Percentiles rank a stretch among this genome's conserved stretches.
Conservation (phyloP, 2,797 vertebrate genomes). For the Cossypha niveicapilla region DNA sequence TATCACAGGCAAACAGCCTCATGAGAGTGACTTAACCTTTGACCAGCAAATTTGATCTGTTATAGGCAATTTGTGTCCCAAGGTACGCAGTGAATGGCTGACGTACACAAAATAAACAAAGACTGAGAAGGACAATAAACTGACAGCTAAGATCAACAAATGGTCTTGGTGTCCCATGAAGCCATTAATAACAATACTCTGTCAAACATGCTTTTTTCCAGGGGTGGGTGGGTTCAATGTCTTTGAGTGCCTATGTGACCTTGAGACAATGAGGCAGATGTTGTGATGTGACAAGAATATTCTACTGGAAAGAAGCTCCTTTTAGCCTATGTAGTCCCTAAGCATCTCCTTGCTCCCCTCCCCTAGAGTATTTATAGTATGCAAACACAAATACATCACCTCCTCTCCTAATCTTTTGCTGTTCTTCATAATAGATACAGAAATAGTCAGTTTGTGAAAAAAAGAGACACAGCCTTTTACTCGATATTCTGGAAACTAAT, state of each 20-base stretch:
- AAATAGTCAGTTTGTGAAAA: not conserved
- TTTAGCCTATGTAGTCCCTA: not conserved
- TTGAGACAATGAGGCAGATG: not conserved
- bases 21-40: constrained; percentile 14
- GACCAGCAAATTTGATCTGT: constrained; percentile 21
- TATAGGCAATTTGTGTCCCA: constrained; percentile 23
- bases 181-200: not conserved
- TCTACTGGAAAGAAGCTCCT: not conserved
- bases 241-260: not conserved
- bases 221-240: not conserved
- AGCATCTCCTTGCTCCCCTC: not conserved
- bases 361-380: not conserved
- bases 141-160: constrained; percentile 40
- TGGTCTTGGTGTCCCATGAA: not conserved
- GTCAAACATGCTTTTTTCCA: not conserved
- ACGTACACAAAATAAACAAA: constrained; percentile 41
- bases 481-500: not conserved
- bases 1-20: not conserved
- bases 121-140: constrained; percentile 54
- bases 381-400: not conserved
- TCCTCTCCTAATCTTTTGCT: not conserved
- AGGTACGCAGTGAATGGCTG: not conserved
- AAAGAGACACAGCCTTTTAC: not conserved
- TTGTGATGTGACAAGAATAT: not conserved
- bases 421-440: not conserved